phyloP scores from a whole-genome alignment of 2,888 invertebrate species.

The Metalampra italica region DNA sequence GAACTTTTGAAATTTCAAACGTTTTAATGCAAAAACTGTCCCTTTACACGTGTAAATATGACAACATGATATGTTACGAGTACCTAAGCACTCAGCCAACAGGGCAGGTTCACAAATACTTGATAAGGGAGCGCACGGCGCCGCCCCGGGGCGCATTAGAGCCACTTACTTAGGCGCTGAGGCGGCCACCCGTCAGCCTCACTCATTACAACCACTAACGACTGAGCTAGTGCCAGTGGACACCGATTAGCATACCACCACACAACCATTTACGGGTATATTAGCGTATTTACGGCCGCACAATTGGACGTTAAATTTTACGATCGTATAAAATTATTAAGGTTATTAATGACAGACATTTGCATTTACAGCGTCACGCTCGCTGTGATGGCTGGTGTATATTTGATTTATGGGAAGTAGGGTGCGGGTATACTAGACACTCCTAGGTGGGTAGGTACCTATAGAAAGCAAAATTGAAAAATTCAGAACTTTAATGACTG shows the following conservation, averaged over 20 bases:
- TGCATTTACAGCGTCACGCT: background rate
- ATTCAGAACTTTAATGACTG: background rate
- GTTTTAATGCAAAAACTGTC: background rate
- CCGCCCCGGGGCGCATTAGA: no score
- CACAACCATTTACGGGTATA: conserved; percentile 10
- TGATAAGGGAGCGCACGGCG: no score
- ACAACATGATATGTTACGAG: no score
- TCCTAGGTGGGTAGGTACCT: no score
- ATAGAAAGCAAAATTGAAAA: background rate
- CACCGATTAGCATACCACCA: conserved; percentile 52
- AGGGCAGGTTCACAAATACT: no score
- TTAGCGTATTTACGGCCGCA: conserved; percentile 39
- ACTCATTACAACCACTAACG: conserved; percentile 50
- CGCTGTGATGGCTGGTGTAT: background rate
- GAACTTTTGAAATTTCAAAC: background rate
- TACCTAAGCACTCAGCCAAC: no score
- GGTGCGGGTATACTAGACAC: no score
- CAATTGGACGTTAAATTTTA: conserved; percentile 43
- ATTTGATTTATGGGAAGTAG: background rate
- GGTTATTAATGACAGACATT: conserved; percentile 10
- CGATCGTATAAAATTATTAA: conserved; percentile 38
- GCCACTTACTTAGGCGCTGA: background rate
- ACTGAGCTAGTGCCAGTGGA: conserved; percentile 37
- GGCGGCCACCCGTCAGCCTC: background rate
- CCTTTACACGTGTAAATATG: no score